Base-by-base conservation (phyloP, 2,797 vertebrate genomes). In the Pseudochaenichthys georgianus region DNA sequence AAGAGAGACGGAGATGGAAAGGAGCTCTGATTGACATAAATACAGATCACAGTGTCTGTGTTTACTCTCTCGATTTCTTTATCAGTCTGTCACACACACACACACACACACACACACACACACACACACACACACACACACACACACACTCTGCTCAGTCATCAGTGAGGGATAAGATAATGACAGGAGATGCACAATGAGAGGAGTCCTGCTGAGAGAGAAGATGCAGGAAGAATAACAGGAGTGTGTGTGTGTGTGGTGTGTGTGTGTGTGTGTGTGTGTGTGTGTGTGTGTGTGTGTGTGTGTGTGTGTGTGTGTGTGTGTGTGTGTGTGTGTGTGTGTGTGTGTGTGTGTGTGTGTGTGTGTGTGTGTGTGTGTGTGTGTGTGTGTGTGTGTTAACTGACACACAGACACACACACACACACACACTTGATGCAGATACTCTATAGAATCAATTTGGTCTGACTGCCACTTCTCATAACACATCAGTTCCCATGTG, bases 131-230 rank as follows among this genome's bases (percentile, higher is more conserved):
- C 64, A 53, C 80, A 75, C 58, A 64, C 64, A 46, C 52, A 43
- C 65, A 57, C 67, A 53, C 72, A 72, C 52, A 60, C 62, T 38
- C 60, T 61, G 73, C 77, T 86, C 84, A 70, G 75, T 88, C 84
- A 86, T 85, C 79, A 83, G 41, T 58, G 64, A 76, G n/a, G 70
- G 82, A 87, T 84, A 73, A 90, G 90, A 89, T 89, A 87, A 84
- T 89, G 84, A 82, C 76, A 79, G 82, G 71, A 84, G 88, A 86
- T 77, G 78, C 83, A 87, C 13, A 13, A 54, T 73, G 77, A 83
- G 42, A 61, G 75, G 62, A 52, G 31, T 58, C 85, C 82, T 68
- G 83, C 88, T 76, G 89, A 68, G 88, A 80, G 80, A 82, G 53
- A 55, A 82, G 73, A 89, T 64, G 81, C 69, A 83, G 72, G 34